Base-by-base conservation (phyloP, 2,797 vertebrate genomes). In the Artibeus lituratus region DNA sequence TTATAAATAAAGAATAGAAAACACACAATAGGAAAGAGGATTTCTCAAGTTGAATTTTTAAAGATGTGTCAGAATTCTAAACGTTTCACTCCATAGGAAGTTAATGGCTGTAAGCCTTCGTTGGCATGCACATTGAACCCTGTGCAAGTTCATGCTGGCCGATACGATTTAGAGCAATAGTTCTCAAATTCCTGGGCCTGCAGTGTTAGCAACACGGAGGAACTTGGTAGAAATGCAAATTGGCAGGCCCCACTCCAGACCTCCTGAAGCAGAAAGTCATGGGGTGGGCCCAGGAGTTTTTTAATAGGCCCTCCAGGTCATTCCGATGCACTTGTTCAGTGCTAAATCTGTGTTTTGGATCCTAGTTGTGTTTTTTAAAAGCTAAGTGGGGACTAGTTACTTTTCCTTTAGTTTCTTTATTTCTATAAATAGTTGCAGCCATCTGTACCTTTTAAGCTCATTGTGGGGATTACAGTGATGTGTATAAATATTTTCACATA, bases 11-110 rank as follows among this genome's bases (percentile, higher is more conserved):
- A 89, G 72, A 77, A 35, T 42, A 90, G 65, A 84, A 90, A 78
- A 76, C 69, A 59, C 10, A 26, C 12, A 77, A 29, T 53, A 72
- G 14, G 67, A 72, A 90, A 96, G 87, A 80, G 8, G 32, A 2
- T 89, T 91, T 96, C 87, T 96, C 16, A 69, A 77, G 14, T 15
- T 70, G 77, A 94, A 76, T 90, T 94, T 91, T 67, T 10, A 70
- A 57, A 93, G 92, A 59, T 19, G 10, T 47, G 18, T 91, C 35
- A 80, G 87, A 78, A 94, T 91, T 77, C 26, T 21, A 59, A 3
- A 15, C 5, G 49, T 86, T 74, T 78, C 4, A 35, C 21, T n/a
- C 29, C 24, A 16, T 49, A 19, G 62, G 62, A 44, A 57, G 87
- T 92, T 37, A 5, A 74, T 72, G 37, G 49, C 86, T 49, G 1